Base-by-base conservation (phyloP, 2,113 vertebrate genomes). In the Phrynocephalus versicolor region DNA sequence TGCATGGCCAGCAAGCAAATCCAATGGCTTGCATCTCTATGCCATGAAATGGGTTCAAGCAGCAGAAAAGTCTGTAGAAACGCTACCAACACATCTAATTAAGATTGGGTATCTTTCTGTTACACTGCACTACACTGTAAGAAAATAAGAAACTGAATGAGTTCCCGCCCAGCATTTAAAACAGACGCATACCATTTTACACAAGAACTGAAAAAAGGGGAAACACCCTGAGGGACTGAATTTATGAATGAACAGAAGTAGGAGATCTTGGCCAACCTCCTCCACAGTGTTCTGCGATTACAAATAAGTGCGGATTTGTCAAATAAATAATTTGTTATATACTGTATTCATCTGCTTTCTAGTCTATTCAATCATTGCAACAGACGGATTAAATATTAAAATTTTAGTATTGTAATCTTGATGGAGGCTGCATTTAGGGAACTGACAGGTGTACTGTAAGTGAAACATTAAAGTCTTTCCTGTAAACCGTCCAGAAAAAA, bases 251-350 rank as follows among this genome's bases (percentile, higher is more conserved):
- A 77, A 77, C 25, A 9, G 51, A 25, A 4, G 25, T 7, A 4
- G n/a, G 3, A 33, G 55, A 58, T 19, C 15, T 30, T 16, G 19
- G 18, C 5, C 30, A 33, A 16, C 55, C 57, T 9, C 27, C 75
- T 35, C 15, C 30, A 0, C 15, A 9, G 45, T 51, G 45, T 51
- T 51, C 45, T 64, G 0, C 57, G 73, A 33, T 30, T 85, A 25
- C 60, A 75, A 81, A 70, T 89, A 60, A 1, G 2, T 80, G n/a
- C n/a, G n/a, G n/a, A n/a, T n/a, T n/a, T n/a, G 45, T 69, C 71
- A 84, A 70, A 18, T 78, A 55, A 35, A 60, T 35, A n/a, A 78
- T 37, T 58, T 77, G n/a, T 58, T 57, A 77, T 18, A 35, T 58
- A 58, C n/a, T n/a, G n/a, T n/a, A n/a, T 58, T 77, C 35, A 23